Evolutionary conservation across 2,113 vertebrate species (phyloP).

Genomic region (Psophia crepitans): DNA sequence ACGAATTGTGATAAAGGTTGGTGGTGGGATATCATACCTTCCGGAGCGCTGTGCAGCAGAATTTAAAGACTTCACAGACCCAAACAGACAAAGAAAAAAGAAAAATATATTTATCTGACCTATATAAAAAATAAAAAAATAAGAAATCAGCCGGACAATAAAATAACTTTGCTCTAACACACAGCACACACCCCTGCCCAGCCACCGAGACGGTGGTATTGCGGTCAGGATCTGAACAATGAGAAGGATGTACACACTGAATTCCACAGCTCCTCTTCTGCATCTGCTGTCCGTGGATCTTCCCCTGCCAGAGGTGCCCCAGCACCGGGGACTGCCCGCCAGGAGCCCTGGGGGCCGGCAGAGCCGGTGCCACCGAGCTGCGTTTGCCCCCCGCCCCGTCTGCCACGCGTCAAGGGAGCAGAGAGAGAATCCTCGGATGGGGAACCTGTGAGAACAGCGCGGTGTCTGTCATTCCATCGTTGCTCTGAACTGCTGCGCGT

Average conservation of each 20-base stretch:
- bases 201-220: background rate
- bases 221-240: background rate
- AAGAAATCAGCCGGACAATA: background rate
- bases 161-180: background rate
- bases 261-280: background rate
- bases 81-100: background rate
- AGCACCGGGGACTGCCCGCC: background rate
- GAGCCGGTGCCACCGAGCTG: background rate
- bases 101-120: background rate
- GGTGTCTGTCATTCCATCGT: constrained; percentile 66
- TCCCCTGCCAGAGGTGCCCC: background rate
- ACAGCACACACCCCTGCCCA: background rate
- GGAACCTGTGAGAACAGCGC: background rate
- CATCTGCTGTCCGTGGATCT: background rate
- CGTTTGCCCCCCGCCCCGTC: background rate
- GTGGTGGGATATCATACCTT: background rate
- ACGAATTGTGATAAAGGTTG: background rate
- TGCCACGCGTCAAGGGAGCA: background rate
- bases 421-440: too few species aligned
- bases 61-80: background rate
- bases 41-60: background rate
- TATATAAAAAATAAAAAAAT: background rate
- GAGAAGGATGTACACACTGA: background rate
- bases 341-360: background rate
- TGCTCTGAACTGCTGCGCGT: constrained; percentile 78